These are phyloP conservation scores for Trimorus sp. DNA, from an alignment of 2,888 invertebrate species.

Conservation along the genomic window DNA sequence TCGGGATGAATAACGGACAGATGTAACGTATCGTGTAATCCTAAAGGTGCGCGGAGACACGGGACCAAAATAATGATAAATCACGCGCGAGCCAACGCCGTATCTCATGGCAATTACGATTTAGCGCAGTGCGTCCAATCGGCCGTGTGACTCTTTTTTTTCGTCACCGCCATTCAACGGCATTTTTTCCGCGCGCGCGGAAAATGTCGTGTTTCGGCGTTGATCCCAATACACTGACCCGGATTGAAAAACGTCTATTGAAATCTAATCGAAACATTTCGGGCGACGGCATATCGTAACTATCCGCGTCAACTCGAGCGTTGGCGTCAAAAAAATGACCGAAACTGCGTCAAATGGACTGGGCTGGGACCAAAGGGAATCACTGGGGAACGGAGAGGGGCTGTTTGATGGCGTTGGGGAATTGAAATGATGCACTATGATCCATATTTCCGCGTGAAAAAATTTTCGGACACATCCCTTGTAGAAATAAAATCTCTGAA, in stretches of 20 bases:
- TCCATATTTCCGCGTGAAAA: too few relatives aligned
- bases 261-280: slow-evolving; percentile 71
- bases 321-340: slow-evolving; percentile 28
- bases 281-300: slow-evolving; percentile 28
- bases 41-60: slow-evolving; percentile 33
- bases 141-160: background rate
- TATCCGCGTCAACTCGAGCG: slow-evolving; percentile 42
- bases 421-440: too few relatives aligned
- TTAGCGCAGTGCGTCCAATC: slow-evolving; percentile 48
- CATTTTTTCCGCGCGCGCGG: too few relatives aligned
- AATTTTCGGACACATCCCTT: too few relatives aligned
- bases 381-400: too few relatives aligned
- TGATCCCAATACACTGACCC: slow-evolving; percentile 71
- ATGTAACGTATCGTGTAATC: slow-evolving; percentile 33
- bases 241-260: slow-evolving; percentile 70
- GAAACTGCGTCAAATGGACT: too few relatives aligned
- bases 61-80: slow-evolving; percentile 48
- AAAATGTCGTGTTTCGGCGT: background rate
- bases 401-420: too few relatives aligned
- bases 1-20: slow-evolving; percentile 31
- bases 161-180: too few relatives aligned
- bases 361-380: too few relatives aligned
- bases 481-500: too few relatives aligned
- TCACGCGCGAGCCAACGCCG: slow-evolving; percentile 28
- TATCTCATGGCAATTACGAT: slow-evolving; percentile 53